A percentile compares a stretch with the other conserved stretches of the same genome.
Evolutionary conservation across 37 sponge, comb jelly and placozoan species (phyloP).

Genomic region (Oscarella lobularis): DNA sequence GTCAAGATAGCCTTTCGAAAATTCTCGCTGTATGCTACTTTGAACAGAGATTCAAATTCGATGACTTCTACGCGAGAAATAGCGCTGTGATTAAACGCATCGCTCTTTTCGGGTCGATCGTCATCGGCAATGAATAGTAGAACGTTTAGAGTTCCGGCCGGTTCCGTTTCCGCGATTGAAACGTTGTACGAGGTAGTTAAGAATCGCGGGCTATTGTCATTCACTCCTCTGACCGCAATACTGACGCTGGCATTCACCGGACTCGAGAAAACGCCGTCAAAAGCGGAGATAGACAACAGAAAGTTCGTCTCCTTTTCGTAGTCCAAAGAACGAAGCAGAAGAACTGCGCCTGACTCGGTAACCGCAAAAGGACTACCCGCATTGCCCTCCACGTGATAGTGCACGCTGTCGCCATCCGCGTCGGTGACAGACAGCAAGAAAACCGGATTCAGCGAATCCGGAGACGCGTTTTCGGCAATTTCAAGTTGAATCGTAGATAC

Average conservation of each 20-base stretch:
- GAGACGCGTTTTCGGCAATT: background rate
- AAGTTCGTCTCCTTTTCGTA: slow-evolving; percentile 13
- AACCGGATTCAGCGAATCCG: background rate
- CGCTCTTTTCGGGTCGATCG: background rate
- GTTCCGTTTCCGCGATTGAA: background rate
- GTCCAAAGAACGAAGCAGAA: slow-evolving; percentile 14
- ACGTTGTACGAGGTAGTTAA: background rate
- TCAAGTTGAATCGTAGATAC: background rate
- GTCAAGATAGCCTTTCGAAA: background rate
- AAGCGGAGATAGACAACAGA: background rate
- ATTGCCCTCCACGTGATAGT: background rate
- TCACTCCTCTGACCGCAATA: background rate
- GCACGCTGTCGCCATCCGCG: background rate
- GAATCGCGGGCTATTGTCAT: background rate
- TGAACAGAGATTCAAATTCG: background rate
- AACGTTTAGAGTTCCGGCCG: background rate
- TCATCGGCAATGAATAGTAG: background rate
- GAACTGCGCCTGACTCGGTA: background rate
- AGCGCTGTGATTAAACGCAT: background rate
- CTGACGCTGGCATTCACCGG: background rate
- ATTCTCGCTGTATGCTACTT: background rate
- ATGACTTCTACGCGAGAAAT: background rate
- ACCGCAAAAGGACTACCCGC: background rate
- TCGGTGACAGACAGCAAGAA: background rate
- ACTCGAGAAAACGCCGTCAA: background rate